Evolutionary conservation across 1,140 invertebrate species (phyloP).

Genomic region (Mactra quadrangularis): DNA sequence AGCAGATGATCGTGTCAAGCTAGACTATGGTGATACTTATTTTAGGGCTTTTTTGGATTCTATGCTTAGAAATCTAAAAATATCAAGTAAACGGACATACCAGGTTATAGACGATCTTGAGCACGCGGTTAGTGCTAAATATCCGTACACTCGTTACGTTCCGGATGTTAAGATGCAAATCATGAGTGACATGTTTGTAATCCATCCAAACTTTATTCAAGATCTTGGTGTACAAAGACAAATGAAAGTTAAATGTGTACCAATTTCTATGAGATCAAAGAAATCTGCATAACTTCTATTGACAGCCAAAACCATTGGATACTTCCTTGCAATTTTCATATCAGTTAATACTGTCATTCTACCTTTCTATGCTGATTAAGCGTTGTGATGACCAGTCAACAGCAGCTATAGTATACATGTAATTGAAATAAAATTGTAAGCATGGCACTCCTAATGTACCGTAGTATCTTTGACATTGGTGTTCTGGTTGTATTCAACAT

Average conservation of each 20-base stretch:
- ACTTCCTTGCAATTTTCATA: too few relatives aligned
- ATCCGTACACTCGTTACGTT: conserved; percentile 64
- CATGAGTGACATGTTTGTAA: conserved; percentile 36
- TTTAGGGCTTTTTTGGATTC: conserved; percentile 58
- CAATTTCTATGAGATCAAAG: conserved; percentile 47
- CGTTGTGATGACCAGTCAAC: too few relatives aligned
- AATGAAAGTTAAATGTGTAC: conserved; percentile 24
- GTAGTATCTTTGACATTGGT: too few relatives aligned
- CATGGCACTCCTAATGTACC: too few relatives aligned
- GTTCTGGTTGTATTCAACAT: too few relatives aligned
- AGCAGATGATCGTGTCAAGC: conserved; percentile 53
- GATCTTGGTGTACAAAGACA: not conserved
- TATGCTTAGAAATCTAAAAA: conserved; percentile 49
- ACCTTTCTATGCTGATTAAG: too few relatives aligned
- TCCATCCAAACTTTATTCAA: conserved; percentile 27
- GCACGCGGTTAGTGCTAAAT: conserved; percentile 53
- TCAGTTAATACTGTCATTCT: too few relatives aligned
- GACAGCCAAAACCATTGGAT: too few relatives aligned
- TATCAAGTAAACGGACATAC: conserved; percentile 39
- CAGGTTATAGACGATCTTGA: conserved; percentile 63
- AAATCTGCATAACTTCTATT: conserved; percentile 19
- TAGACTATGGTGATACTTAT: conserved; percentile 67
- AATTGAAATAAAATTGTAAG: too few relatives aligned
- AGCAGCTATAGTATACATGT: too few relatives aligned
- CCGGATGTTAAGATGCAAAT: conserved; percentile 54